Evolutionary conservation across 2,888 invertebrate genomes (phyloP), one percentile per base, ranked within the genome.

Genomic region (Phortica magna): DNA sequence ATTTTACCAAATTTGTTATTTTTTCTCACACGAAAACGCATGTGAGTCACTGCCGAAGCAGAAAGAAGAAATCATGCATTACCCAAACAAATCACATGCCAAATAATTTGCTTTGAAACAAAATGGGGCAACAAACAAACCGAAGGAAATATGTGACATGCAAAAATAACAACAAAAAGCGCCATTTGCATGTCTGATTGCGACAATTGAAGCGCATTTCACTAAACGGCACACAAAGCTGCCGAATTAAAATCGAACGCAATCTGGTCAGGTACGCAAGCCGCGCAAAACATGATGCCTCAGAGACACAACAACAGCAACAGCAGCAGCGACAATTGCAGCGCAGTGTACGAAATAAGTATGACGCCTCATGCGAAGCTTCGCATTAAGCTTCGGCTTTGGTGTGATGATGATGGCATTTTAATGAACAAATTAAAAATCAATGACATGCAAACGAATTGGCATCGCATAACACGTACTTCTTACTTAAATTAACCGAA

Each of bases 341-440:
- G 78, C 73, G 78, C 76, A 80, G 78, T 78, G 74, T 77, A 76
- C 68, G 83, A 71, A 75, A 80, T 77, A 82, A 78, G 31, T 31
- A 31, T 80, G 71, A 39, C 71, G 19, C 76, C 67, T 74, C 64
- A n/a, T 55, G 0, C 17, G 12, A 55, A n/a, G 55, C 17, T 17
- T 55, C 55, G 17, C 17, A 55, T 48, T 10, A 48, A 64, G 14
- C 14, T 59, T 17, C 48, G 43, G 74, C 74, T 42, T 76, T 78
- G 82, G 82, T 81, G 89, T 87, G 87, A 89, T 89, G 87, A 89
- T 89, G 89, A 90, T 90, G 87, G 90, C 89, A 89, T 90, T 90
- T 90, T 90, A 90, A 90, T 90, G 88, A 84, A 83, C 83, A 85
- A 88, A 90, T 90, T 90, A 90, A 89, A 87, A 87, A 89, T 86